These are phyloP conservation scores for Charaxes varanes DNA, from an alignment of 1,140 invertebrate species.

Conservation along the genomic window DNA sequence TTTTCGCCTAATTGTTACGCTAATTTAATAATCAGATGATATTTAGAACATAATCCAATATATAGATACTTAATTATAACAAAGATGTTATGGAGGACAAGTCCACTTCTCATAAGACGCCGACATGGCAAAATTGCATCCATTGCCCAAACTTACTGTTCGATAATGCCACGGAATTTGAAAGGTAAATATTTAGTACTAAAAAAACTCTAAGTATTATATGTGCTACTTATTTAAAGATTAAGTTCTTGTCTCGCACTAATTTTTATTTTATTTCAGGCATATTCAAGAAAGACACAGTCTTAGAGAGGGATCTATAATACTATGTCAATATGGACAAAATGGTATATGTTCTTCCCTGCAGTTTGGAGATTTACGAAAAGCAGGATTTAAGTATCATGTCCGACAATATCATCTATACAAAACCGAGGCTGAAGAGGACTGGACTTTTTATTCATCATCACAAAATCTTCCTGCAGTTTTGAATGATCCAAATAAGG, in stretches of 20 bases:
- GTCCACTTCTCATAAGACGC: constrained; percentile 39
- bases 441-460: constrained; percentile 87
- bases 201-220: neutral
- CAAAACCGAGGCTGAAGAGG: constrained; percentile 73
- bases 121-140: constrained; percentile 74
- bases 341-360: constrained; percentile 90
- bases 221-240: too few relatives aligned
- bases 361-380: constrained; percentile 91
- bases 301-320: constrained; percentile 90
- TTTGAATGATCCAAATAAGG: constrained; percentile 94
- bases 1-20: constrained; percentile 14
- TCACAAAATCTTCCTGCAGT: constrained; percentile 97
- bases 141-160: constrained; percentile 75
- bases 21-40: constrained; percentile 31
- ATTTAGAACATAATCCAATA: constrained; percentile 22
- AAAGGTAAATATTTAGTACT: constrained; percentile 57
- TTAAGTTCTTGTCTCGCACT: too few relatives aligned
- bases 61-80: constrained; percentile 15
- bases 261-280: constrained; percentile 74
- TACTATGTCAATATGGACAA: constrained; percentile 91
- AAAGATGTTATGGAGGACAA: constrained; percentile 70
- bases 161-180: constrained; percentile 69
- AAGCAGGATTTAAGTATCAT: constrained; percentile 91
- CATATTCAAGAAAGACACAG: constrained; percentile 90
- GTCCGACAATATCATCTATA: constrained; percentile 86